A percentile compares a stretch with the other conserved stretches of the same genome.
These are phyloP conservation scores for Drosophila diplacantha DNA, from an alignment of 2,888 invertebrate genomes.

Conservation along the genomic window DNA sequence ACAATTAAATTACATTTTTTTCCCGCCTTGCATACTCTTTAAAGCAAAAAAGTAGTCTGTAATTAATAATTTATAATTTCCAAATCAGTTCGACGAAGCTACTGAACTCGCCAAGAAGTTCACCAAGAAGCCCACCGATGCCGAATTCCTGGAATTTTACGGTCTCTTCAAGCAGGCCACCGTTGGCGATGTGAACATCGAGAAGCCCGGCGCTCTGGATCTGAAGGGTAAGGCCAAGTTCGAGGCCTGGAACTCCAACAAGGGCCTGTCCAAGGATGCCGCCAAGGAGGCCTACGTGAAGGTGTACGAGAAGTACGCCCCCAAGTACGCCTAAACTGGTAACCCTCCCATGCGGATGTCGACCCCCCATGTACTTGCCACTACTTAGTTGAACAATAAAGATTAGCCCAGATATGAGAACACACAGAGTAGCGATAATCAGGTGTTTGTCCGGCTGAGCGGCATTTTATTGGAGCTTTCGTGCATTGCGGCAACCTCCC, in stretches of 20 bases:
- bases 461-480: constrained; percentile 35
- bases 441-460: constrained; percentile 20
- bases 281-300: constrained; percentile 90
- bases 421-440: constrained; percentile 15
- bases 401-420: constrained; percentile 20
- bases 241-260: constrained; percentile 92
- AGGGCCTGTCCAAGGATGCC: constrained; percentile 86
- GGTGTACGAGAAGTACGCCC: constrained; percentile 80
- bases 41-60: neutral
- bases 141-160: constrained; percentile 90
- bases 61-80: neutral
- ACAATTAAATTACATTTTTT: too few relatives aligned
- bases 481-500: constrained; percentile 3
- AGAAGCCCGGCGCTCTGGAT: constrained; percentile 90
- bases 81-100: constrained; percentile 83
- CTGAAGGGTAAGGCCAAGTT: constrained; percentile 95
- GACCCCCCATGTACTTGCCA: constrained; percentile 16
- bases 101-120: constrained; percentile 87
- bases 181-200: constrained; percentile 88
- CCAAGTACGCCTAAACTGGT: constrained; percentile 77
- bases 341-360: neutral
- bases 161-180: constrained; percentile 91
- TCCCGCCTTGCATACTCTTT: neutral
- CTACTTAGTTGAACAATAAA: constrained; percentile 26
- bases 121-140: constrained; percentile 86